phyloP scores from a whole-genome alignment of 2,888 invertebrate species.

The Ochropleura plecta region DNA sequence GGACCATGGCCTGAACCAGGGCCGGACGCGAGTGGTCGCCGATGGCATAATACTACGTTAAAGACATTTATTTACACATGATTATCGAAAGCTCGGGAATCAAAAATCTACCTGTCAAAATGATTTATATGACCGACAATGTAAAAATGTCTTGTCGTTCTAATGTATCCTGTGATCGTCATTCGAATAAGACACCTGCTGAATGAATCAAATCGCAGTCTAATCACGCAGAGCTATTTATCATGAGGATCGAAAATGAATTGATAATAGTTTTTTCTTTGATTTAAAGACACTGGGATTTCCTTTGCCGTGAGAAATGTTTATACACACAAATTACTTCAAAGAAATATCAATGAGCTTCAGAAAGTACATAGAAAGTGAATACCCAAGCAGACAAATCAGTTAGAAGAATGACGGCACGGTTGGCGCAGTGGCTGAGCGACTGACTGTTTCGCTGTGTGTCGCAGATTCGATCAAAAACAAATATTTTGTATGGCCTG shows the following conservation, averaged over 20 bases:
- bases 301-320: constrained; percentile 32
- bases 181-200: constrained; percentile 8
- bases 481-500: too few species aligned
- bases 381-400: neutral
- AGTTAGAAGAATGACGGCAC: neutral
- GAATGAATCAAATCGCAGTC: constrained; percentile 23
- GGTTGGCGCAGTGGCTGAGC: too few species aligned
- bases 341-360: constrained; percentile 30
- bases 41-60: too few species aligned
- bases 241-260: constrained; percentile 32
- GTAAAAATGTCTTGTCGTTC: constrained; percentile 18
- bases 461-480: too few species aligned
- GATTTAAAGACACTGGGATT: constrained; percentile 2
- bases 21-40: too few species aligned
- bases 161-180: constrained; percentile 13
- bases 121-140: constrained; percentile 26
- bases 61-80: too few species aligned
- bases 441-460: too few species aligned
- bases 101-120: constrained; percentile 4
- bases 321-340: neutral
- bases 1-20: too few species aligned
- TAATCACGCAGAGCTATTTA: constrained; percentile 39
- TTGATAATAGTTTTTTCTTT: constrained; percentile 27
- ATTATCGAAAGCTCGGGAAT: neutral
- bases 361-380: neutral